Evolutionary conservation across 1,140 invertebrate species (phyloP), one percentile per base, ranked within the genome.

Genomic region (Macrobrachium rosenbergii): DNA sequence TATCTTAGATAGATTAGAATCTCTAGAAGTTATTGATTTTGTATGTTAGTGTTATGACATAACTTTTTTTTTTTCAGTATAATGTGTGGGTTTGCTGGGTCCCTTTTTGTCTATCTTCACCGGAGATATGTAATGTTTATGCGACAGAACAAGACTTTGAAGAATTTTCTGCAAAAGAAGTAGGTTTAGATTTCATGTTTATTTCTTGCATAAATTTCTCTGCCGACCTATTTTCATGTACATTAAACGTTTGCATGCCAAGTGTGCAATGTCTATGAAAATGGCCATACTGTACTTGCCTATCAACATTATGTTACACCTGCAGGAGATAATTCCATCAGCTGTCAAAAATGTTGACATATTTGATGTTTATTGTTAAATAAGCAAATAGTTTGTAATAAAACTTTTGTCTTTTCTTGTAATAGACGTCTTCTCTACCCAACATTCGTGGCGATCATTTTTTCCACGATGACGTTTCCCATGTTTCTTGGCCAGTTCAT

Each of bases 81-180:
- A 3, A 94, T 97, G 0, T 97, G 96, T 91, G 98, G 98, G 0
- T 92, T 99, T 23, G 94, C 95, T 67, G 98, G 98, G 0, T 97
- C 98, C 2, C 94, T 96, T 67, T 99, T 98, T 92, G 98, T 99
- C 11, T 98, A 95, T 94, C 92, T 97, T 10, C 98, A 99, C 92
- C 93, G 98, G 0, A 95, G 96, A 89, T 98, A 99, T 91, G 98
- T 99, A 5, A 94, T 98, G 52, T 99, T 99, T 91, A 98, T 99
- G 95, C 94, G 98, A 82, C 96, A 96, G 89, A 98, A 97, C 91
- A 98, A 98, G 91, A 95, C 94, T 89, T 95, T 99, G 92, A 99
- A 98, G 91, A 94, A 93, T 69, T 98, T 99, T 92, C 93, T 99
- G 10, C 97, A 99, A 91, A 98, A 99, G 93, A 99, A 99, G 98